Evolutionary conservation across 2,113 vertebrate species (phyloP), one percentile per base, ranked within the genome.

Genomic region (Garra rufa): DNA sequence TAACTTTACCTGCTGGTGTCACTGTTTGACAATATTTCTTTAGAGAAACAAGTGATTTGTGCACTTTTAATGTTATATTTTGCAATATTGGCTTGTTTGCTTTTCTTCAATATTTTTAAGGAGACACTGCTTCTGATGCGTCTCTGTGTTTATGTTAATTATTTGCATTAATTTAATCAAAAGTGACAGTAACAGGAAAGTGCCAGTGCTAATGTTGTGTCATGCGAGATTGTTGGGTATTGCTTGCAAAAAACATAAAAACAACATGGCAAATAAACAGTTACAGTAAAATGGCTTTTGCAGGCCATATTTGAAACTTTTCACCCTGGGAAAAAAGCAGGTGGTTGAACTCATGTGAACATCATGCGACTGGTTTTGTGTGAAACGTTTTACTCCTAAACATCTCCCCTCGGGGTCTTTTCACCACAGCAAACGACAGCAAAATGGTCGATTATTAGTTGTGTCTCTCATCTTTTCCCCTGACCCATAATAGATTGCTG

Each of bases 381-480:
- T 61, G 38, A 77, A 55, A 77, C 2, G 13, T 26, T 46, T 79
- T n/a, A 19, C 38, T 44, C n/a, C 15, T 79, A 43, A 80, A 28
- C 57, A 13, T 65, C 24, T 48, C 41, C 30, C 9, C 43, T 46
- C 4, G 1, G 41, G 77, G 59, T 30, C 43, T 30, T 65, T 48
- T 48, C 41, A 46, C 38, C 59, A 65, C 59, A 65, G 77, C 24
- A 19, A 80, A 65, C 77, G 46, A 41, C 57, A 48, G 41, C 17
- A 65, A 46, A 80, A 48, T 6, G 41, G n/a, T 80, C 6, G 24
- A 48, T 48, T 80, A 65, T 65, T 46, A 48, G 17, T 21, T 19
- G 13, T 57, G 41, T 80, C 41, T 61, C 55, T 30, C 43, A 48
- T 65, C 76, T 61, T 78, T 59, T 61, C 74, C 21, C 46, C 24